These are phyloP conservation scores for Prunella fulvescens DNA, from an alignment of 2,113 vertebrate species.

Conservation along the genomic window DNA sequence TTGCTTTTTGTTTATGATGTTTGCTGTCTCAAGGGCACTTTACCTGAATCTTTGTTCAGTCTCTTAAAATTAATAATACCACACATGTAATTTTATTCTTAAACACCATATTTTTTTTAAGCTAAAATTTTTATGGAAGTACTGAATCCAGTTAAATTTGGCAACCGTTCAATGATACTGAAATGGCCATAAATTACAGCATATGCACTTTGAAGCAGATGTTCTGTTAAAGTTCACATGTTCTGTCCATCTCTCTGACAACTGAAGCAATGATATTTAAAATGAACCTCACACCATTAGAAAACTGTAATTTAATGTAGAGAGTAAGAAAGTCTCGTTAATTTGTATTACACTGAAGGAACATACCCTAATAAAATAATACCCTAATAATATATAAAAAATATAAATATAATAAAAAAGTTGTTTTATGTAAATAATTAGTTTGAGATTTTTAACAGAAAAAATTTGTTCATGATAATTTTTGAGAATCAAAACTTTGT, in stretches of 20 bases:
- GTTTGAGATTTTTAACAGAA: not conserved
- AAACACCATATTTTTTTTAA: not conserved
- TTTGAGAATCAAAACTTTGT: not conserved
- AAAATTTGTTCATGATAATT: not conserved
- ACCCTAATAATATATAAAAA: not conserved
- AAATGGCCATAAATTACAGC: conserved; percentile 31
- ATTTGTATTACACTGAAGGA: not conserved
- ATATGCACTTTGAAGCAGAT: conserved; percentile 32
- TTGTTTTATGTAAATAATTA: conserved; percentile 19
- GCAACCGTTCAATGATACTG: conserved; percentile 4
- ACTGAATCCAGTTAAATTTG: conserved; percentile 19
- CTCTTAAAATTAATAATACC: not conserved
- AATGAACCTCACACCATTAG: not conserved
- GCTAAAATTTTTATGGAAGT: conserved; percentile 33
- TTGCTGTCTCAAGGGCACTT: not conserved
- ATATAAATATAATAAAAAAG: not conserved
- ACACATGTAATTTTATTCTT: not conserved
- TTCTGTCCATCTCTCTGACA: not conserved
- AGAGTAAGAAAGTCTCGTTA: conserved; percentile 43
- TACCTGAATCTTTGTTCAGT: conserved; percentile 31
- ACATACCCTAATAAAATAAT: not conserved
- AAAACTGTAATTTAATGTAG: not conserved
- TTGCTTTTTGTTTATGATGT: not conserved
- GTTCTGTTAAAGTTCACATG: not conserved
- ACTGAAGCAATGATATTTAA: not conserved